Evolutionary conservation across 2,888 invertebrate species (phyloP), one percentile per base, ranked within the genome.

Genomic region (Drosophila vallismaia): DNA sequence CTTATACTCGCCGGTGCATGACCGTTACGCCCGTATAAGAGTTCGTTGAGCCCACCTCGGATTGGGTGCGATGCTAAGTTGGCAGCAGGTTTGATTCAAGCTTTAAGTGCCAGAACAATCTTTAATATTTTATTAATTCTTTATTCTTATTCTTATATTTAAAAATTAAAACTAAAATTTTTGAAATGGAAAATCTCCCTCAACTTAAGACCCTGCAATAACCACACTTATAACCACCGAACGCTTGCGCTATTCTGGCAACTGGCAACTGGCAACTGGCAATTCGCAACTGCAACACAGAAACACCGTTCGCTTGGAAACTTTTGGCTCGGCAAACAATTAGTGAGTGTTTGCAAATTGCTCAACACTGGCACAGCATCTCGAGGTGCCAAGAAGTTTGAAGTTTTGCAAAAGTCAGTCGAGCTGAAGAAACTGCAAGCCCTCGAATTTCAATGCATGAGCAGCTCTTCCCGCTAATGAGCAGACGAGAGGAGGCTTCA

Each of bases 381-480:
- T 68, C 56, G 52, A 81, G 81, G 73, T 73, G 85, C 66, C 50
- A 67, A 66, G 73, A 72, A 78, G 72, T 69, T 72, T 85, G 68
- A 44, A 48, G 60, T 69, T 67, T 38, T 46, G 29, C 54, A 31
- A 68, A 56, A 71, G 49, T 31, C 24, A 67, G 36, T 50, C 51
- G 54, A 48, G 71, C 70, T 62, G 45, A 67, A 73, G 46, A 51
- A 66, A 54, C 31, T 49, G 55, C 53, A 55, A 53, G 33, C 33
- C 53, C 56, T 71, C 50, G 45, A 71, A 46, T 50, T 58, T 46
- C 59, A 54, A 66, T 82, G 77, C 79, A 62, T 53, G 79, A 70
- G 63, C 79, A 58, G 55, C 38, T 58, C 66, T 63, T 26, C 28
- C 58, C 69, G 60, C 64, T 63, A 67, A 78, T 54, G 60, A 56